Percentiles rank a stretch among this genome's conserved stretches.
phyloP scores from a whole-genome alignment of 1,140 invertebrate species.

The Drosophila navojoa region DNA sequence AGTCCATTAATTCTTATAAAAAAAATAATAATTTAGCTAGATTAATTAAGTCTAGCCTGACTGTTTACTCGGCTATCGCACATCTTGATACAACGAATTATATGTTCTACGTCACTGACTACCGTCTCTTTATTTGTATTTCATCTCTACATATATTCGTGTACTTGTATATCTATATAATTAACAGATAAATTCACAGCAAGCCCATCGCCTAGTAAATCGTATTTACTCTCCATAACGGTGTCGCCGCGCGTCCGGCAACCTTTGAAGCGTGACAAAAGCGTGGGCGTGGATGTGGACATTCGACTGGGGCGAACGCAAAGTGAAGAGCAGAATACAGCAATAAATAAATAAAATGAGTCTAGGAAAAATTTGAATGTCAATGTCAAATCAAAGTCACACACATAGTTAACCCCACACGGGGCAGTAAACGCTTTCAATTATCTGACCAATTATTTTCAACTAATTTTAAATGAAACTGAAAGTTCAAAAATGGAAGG shows the following conservation, averaged over 20 bases:
- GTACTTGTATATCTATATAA: background rate
- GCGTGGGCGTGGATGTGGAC: conserved; percentile 5
- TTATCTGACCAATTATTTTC: too few relatives aligned
- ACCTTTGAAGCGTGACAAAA: conserved; percentile 26
- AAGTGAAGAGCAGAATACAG: conserved; percentile 41
- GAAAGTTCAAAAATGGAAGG: background rate
- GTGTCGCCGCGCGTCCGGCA: conserved; percentile 17
- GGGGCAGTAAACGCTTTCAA: background rate
- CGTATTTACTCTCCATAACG: conserved; percentile 59
- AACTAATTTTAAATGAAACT: background rate
- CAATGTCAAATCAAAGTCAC: conserved; percentile 76
- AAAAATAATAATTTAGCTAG: too few relatives aligned
- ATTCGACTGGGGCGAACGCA: conserved; percentile 17
- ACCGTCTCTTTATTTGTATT: background rate
- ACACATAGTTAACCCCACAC: conserved; percentile 56
- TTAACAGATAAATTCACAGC: background rate
- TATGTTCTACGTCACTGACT: background rate
- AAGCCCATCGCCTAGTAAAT: conserved; percentile 34
- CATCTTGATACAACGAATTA: background rate
- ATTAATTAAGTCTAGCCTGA: background rate
- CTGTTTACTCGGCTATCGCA: background rate
- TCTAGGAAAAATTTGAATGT: conserved; percentile 61
- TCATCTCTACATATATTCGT: background rate
- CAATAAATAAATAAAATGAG: conserved; percentile 36
- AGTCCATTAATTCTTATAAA: too few relatives aligned